Evolutionary conservation across 2,888 invertebrate genomes (phyloP), one percentile per base, ranked within the genome.

Genomic region (Epinotia nisella): DNA sequence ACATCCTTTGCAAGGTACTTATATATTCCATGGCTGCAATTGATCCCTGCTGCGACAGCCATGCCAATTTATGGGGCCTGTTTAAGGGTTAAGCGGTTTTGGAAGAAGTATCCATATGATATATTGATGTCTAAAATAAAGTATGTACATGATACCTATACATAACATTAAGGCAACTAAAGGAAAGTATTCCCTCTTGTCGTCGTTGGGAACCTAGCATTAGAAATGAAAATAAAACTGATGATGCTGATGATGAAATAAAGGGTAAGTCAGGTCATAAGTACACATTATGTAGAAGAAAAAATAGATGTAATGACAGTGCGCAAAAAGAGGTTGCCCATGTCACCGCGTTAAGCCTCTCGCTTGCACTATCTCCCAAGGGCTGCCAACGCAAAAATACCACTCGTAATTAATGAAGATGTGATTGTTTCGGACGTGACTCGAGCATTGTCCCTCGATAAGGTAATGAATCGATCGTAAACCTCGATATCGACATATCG

Each of bases 381-480:
- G 78, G 81, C 78, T 76, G 79, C 81, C 83, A 85, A 84, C 80
- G 75, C 82, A 84, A 89, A 88, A 88, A 91, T 88, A 87, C 88
- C 82, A 82, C 77, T 75, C 76, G 89, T 90, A 93, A 93, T 93
- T 91, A 92, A 93, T 93, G 90, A 91, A 91, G 90, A 91, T 91
- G 90, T 90, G 90, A 90, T 89, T 89, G 88, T 90, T 86, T 86
- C 82, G 83, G 82, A 85, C 83, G 84, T 86, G 85, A 82, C 85
- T 83, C 78, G 78, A 85, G 82, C 87, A 87, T 89, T 88, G 89
- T 89, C 85, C 86, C 82, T 83, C 86, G 86, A 88, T 86, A 87
- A 83, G 86, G 86, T 87, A 85, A 87, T 86, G 85, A 84, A 85
- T 85, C 84, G 86, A 85, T 87, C 86, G 84, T 88, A 84, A 87